phyloP scores from a whole-genome alignment of 1,140 invertebrate genomes.

The Drosophila miranda region DNA sequence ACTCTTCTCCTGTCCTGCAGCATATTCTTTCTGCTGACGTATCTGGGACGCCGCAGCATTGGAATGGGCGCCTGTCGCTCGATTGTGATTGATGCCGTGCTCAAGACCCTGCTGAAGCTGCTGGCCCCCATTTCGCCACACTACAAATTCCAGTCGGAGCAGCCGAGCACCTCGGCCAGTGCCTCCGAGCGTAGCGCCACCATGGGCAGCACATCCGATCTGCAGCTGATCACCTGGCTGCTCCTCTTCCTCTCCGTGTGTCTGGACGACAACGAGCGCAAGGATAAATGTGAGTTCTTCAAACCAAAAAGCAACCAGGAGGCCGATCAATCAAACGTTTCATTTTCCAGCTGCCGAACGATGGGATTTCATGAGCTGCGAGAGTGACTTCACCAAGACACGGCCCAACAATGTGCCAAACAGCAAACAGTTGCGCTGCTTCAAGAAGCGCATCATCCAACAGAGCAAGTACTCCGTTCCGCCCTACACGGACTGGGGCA shows the following conservation, averaged over 20 bases:
- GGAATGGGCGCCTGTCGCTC: constrained; percentile 85
- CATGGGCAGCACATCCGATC: constrained; percentile 84
- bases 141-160: constrained; percentile 73
- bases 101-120: constrained; percentile 84
- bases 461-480: constrained; percentile 83
- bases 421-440: constrained; percentile 75
- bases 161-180: constrained; percentile 77
- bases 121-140: constrained; percentile 83
- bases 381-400: constrained; percentile 83
- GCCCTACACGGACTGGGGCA: constrained; percentile 81
- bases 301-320: background rate
- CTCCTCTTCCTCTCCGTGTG: constrained; percentile 90
- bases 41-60: constrained; percentile 92
- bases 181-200: constrained; percentile 54
- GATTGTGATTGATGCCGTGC: constrained; percentile 86
- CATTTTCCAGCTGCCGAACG: constrained; percentile 83
- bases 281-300: constrained; percentile 80
- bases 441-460: constrained; percentile 83
- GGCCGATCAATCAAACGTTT: background rate
- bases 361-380: constrained; percentile 93
- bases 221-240: constrained; percentile 90
- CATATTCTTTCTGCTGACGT: constrained; percentile 93
- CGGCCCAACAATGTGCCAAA: constrained; percentile 62
- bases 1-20: constrained; percentile 83
- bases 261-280: constrained; percentile 84